These are phyloP conservation scores for Pheucticus melanocephalus DNA, from an alignment of 2,113 vertebrate genomes.

Conservation along the genomic window DNA sequence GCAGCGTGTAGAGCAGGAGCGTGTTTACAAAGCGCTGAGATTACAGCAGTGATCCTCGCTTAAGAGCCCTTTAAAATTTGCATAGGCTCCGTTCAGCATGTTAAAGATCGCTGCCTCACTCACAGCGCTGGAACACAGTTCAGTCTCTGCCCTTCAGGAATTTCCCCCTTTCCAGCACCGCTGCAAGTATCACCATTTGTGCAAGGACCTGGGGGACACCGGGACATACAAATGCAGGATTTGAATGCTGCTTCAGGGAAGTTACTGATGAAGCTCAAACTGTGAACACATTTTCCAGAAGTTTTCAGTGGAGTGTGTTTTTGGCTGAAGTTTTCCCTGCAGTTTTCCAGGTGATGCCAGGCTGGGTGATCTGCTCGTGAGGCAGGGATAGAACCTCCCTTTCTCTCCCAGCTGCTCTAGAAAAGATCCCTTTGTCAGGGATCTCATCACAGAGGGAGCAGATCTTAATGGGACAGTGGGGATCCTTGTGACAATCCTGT, in stretches of 20 bases:
- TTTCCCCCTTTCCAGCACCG: neutral
- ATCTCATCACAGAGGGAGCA: no score
- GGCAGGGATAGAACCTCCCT: neutral
- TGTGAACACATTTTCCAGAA: neutral
- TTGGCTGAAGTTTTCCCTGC: neutral
- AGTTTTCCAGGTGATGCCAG: neutral
- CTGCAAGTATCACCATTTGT: fast-evolving
- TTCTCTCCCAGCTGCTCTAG: neutral
- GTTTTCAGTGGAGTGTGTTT: neutral
- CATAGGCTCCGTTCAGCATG: neutral
- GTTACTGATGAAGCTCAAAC: neutral
- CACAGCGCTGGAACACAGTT: neutral
- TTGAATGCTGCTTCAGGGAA: neutral
- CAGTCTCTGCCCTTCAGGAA: neutral
- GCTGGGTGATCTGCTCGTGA: neutral
- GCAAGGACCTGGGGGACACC: fast-evolving
- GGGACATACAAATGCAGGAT: no score
- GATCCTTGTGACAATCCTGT: neutral
- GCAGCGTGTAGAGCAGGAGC: neutral
- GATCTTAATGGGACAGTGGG: neutral
- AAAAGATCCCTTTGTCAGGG: neutral
- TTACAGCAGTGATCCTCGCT: conserved; percentile 42
- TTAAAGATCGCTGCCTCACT: neutral
- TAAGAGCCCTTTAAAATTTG: conserved; percentile 41
- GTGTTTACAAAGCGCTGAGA: conserved; percentile 48